phyloP scores from a whole-genome alignment of 2,888 invertebrate species.

The Sarcophaga carnaria region DNA sequence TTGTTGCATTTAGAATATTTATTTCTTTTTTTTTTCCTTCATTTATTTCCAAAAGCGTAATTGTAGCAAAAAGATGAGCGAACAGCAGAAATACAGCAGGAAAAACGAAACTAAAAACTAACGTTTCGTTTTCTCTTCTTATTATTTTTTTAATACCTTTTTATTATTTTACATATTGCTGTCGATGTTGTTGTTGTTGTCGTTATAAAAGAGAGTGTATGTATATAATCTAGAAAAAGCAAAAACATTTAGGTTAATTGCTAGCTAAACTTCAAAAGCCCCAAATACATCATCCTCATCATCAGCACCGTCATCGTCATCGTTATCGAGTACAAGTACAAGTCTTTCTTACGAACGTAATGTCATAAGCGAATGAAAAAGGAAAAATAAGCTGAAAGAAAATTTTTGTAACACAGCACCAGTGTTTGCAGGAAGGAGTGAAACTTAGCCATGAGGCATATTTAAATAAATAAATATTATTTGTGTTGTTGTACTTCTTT shows the following conservation, averaged over 20 bases:
- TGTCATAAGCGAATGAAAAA: not conserved
- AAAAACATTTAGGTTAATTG: slow-evolving; percentile 68
- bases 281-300: slow-evolving; percentile 21
- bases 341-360: not conserved
- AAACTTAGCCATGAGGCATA: slow-evolving; percentile 52
- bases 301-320: too few species aligned
- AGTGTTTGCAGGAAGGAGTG: slow-evolving; percentile 37
- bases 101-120: slow-evolving; percentile 29
- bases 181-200: too few species aligned
- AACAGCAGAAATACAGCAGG: not conserved
- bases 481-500: slow-evolving; percentile 24
- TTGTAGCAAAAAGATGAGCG: slow-evolving; percentile 40
- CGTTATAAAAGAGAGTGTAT: not conserved
- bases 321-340: slow-evolving; percentile 8
- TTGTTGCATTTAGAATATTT: slow-evolving; percentile 6
- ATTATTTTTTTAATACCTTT: not conserved
- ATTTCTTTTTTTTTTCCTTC: not conserved
- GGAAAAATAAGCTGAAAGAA: not conserved
- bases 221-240: not conserved
- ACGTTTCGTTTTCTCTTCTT: slow-evolving; percentile 5
- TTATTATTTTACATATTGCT: not conserved
- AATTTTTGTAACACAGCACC: not conserved
- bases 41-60: not conserved
- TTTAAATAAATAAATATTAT: slow-evolving; percentile 32
- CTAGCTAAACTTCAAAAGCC: slow-evolving; percentile 56